Evolutionary conservation across 2,797 vertebrate genomes (phyloP).

Genomic region (Yasuhikotakia modesta): DNA sequence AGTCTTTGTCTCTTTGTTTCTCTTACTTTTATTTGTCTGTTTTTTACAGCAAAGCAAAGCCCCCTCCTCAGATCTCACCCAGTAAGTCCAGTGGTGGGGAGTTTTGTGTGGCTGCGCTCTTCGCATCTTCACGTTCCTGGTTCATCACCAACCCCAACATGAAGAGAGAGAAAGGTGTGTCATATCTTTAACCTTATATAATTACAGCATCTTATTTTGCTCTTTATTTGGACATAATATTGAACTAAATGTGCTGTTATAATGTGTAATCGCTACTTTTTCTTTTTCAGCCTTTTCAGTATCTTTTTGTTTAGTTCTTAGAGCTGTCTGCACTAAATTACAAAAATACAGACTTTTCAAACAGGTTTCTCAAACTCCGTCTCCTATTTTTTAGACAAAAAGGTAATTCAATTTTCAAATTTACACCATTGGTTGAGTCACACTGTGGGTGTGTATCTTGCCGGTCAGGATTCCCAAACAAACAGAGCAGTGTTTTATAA

Average conservation of each 20-base stretch:
- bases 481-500: background rate
- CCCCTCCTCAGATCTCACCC: conserved; percentile 94
- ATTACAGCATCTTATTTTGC: background rate
- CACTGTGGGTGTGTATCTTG: background rate
- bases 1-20: background rate
- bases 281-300: too few relatives aligned
- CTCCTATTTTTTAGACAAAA: background rate
- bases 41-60: conserved; percentile 89
- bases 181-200: background rate
- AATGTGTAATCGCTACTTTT: too few relatives aligned
- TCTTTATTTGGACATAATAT: conserved; percentile 2
- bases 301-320: background rate
- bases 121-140: conserved; percentile 93
- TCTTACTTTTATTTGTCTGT: conserved; percentile 25
- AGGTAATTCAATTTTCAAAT: background rate
- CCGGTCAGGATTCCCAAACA: background rate
- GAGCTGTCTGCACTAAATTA: background rate
- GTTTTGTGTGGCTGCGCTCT: conserved; percentile 91
- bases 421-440: background rate
- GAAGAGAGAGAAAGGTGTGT: conserved; percentile 95
- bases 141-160: conserved; percentile 92
- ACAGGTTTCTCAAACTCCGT: background rate
- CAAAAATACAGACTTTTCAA: background rate
- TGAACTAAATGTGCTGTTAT: background rate
- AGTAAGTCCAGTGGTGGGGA: conserved; percentile 96